Evolutionary conservation across 2,888 invertebrate genomes (phyloP).

Genomic region (Aporophyla nigra): DNA sequence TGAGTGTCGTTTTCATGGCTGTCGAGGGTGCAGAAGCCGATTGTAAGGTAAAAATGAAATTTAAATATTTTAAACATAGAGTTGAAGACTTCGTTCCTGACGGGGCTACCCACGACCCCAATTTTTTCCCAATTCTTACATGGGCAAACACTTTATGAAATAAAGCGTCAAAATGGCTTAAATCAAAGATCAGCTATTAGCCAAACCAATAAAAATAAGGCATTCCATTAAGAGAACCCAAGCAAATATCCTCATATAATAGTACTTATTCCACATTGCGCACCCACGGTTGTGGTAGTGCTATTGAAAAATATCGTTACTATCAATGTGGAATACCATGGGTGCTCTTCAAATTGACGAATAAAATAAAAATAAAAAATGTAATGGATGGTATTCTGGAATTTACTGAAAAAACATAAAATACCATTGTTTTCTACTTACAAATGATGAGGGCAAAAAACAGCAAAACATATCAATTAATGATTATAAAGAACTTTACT

Average conservation of each 20-base stretch:
- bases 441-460: no score
- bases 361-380: not conserved
- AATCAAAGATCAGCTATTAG: not conserved
- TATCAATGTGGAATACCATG: not conserved
- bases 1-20: no score
- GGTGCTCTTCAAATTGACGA: not conserved
- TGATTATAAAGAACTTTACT: slow-evolving; percentile 19
- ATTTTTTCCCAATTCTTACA: no score
- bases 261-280: not conserved
- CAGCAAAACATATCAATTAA: not conserved
- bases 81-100: no score
- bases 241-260: not conserved
- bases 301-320: not conserved
- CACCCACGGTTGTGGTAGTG: not conserved
- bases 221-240: no score
- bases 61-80: no score
- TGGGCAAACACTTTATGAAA: not conserved
- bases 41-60: no score
- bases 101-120: no score
- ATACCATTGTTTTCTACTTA: not conserved
- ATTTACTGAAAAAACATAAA: not conserved
- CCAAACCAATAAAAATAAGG: not conserved
- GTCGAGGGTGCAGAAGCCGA: no score
- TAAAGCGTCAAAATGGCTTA: not conserved
- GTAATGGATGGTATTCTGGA: not conserved